Evolutionary conservation across 2,113 vertebrate species (phyloP).

Genomic region (Leptobrachium ailaonicum): DNA sequence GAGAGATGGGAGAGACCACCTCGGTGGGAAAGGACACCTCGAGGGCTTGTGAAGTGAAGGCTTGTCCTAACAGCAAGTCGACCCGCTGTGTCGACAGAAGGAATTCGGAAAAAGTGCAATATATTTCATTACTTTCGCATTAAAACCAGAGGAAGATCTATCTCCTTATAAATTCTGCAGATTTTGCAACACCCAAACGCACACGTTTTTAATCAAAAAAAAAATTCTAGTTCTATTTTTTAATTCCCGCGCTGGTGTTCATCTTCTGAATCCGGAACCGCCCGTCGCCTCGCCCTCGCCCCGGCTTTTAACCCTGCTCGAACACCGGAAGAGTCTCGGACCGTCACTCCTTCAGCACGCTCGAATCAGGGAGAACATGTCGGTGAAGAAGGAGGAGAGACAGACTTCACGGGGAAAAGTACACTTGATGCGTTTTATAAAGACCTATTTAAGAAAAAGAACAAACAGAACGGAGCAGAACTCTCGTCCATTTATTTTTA

Average conservation of each 20-base stretch:
- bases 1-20: conserved; percentile 6
- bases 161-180: conserved; percentile 35
- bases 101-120: conserved; percentile 51
- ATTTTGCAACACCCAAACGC: conserved; percentile 3
- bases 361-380: conserved; percentile 39
- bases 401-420: conserved; percentile 33
- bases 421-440: no score
- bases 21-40: background rate
- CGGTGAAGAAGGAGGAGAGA: no score
- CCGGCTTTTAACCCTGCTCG: no score
- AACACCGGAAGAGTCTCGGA: no score
- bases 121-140: conserved; percentile 54
- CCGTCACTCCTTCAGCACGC: no score
- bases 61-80: background rate
- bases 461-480: no score
- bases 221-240: conserved; percentile 62
- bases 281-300: conserved; percentile 52
- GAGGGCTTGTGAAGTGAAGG: accelerated
- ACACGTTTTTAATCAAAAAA: conserved; percentile 27
- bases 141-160: conserved; percentile 44
- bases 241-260: conserved; percentile 39
- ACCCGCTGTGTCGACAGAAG: conserved; percentile 44
- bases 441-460: no score
- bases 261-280: conserved; percentile 51
- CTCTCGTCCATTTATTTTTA: background rate